Evolutionary conservation across 2,113 vertebrate species (phyloP), one percentile per base, ranked within the genome.

Genomic region (Platysteira castanea): DNA sequence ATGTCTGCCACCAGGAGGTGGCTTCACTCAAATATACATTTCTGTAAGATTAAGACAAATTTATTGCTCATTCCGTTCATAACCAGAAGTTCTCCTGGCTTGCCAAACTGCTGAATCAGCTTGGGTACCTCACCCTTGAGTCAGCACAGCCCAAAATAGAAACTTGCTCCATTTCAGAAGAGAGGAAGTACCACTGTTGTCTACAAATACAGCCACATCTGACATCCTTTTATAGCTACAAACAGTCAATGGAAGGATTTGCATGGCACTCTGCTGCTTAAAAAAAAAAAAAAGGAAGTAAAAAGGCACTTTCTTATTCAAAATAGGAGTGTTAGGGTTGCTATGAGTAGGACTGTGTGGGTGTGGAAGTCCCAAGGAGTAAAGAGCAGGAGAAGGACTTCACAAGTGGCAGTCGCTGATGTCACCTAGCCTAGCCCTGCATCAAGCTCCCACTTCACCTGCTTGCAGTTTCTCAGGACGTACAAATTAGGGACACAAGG

Each of bases 91-190:
- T 56, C 84, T 78, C 57, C 65, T 79, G 89, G n/a, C 69, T 95
- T 79, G 80, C 93, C 89, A 87, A 91, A 83, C 93, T 94, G 95
- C 94, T 96, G 94, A 94, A 39, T 97, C 94, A 95, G 93, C 95
- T 47, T 21, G 84, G 77, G 94, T 89, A 89, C 84, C 77, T 95
- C 93, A 95, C 57, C 91, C 94, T 96, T 94, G 91, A 97, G 93
- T 96, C 96, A 95, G 91, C 93, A 93, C 68, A 94, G 89, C 89
- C 93, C 24, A 33, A 95, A 96, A 96, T 89, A 96, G 94, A 95
- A 96, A 87, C 86, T 86, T 41, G 89, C 80, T 89, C 73, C 3
- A 5, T 89, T 95, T 93, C 89, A 0, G 4, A 95, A 92, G 89
- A 87, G 65, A 82, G 84, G 89, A 96, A 97, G 93, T 67, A 17